Conservation (phyloP, 1,140 invertebrate genomes). For the Nasonia vitripennis region DNA sequence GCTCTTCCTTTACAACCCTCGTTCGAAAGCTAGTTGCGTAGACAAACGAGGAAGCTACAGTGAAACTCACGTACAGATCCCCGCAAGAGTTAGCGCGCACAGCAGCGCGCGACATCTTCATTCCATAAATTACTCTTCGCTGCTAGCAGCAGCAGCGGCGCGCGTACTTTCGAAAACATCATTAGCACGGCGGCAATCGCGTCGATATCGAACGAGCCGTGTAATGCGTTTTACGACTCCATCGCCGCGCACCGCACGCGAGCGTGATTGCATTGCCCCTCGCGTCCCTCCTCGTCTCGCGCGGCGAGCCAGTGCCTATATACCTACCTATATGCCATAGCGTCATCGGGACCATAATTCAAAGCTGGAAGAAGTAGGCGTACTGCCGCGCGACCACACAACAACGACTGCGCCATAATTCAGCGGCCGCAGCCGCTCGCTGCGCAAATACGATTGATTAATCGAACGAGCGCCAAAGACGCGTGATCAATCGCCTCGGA, state of each 20-base stretch:
- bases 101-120: neutral
- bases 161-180: constrained; percentile 16
- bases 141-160: neutral
- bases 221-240: constrained; percentile 42
- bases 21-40: too few species aligned
- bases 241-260: neutral
- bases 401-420: constrained; percentile 35
- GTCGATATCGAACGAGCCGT: constrained; percentile 24
- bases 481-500: constrained; percentile 8
- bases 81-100: neutral
- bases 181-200: constrained; percentile 27
- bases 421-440: neutral
- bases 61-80: too few species aligned
- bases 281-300: neutral
- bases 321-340: too few species aligned
- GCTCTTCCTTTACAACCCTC: too few species aligned
- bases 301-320: neutral
- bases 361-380: constrained; percentile 18
- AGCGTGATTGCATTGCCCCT: constrained; percentile 16
- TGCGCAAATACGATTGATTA: constrained; percentile 38
- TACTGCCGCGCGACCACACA: neutral
- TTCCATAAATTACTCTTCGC: neutral
- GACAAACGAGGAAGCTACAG: too few species aligned
- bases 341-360: constrained; percentile 28
- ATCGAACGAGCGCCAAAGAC: neutral